Percentiles rank a stretch among this genome's conserved stretches.
Evolutionary conservation across 2,113 vertebrate genomes (phyloP).

Genomic region (Cyphomyrus discorhynchus): DNA sequence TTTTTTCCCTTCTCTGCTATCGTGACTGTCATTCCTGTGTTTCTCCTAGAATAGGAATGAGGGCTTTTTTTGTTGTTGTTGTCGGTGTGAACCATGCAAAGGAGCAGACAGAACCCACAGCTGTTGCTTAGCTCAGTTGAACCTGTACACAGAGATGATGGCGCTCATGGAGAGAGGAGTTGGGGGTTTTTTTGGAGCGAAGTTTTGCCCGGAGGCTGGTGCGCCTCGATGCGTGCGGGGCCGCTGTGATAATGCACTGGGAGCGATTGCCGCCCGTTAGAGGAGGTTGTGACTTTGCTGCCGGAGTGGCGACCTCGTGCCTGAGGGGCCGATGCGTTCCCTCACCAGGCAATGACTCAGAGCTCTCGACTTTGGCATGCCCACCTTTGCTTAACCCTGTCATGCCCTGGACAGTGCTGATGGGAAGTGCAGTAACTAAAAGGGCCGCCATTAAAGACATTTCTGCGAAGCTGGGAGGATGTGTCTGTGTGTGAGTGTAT

Average conservation of each 20-base stretch:
- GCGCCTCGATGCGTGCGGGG: background rate
- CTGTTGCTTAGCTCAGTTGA: background rate
- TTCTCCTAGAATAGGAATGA: background rate
- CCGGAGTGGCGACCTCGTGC: background rate
- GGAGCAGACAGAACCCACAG: background rate
- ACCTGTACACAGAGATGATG: background rate
- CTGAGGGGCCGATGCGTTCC: background rate
- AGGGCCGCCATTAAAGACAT: background rate
- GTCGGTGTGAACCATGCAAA: background rate
- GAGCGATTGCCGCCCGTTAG: background rate
- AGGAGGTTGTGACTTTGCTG: background rate
- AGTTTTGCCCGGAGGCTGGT: background rate
- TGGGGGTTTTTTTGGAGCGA: background rate
- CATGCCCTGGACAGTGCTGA: background rate
- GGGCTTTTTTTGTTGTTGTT: background rate
- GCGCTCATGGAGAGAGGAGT: background rate
- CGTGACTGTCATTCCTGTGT: background rate
- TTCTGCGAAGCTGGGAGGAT: background rate
- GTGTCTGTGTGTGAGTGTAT: background rate
- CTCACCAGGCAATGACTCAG: background rate
- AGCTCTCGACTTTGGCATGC: background rate
- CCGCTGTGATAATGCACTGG: background rate
- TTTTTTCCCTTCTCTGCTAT: background rate
- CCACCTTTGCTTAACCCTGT: background rate
- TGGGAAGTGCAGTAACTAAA: background rate